phyloP scores from a whole-genome alignment of 1,140 invertebrate species.

The Chironomus striatipennis region DNA sequence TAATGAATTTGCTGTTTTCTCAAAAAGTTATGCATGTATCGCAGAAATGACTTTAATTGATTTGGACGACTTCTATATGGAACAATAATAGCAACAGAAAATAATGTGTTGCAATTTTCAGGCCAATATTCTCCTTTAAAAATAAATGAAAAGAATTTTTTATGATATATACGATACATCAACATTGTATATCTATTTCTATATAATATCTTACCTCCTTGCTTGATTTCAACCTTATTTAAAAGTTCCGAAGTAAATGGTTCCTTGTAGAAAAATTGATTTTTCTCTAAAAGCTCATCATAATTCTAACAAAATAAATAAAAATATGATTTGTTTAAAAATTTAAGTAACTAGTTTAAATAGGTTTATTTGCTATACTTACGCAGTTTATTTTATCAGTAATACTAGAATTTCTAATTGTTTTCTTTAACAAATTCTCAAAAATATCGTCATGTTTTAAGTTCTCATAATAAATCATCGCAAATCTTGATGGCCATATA shows the following conservation, averaged over 20 bases:
- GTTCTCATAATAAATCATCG: slow-evolving; percentile 35
- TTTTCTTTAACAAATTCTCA: slow-evolving; percentile 29
- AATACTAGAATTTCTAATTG: slow-evolving; percentile 31
- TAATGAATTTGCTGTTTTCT: slow-evolving; percentile 73
- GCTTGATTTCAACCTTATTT: slow-evolving; percentile 31
- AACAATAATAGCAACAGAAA: slow-evolving; percentile 77
- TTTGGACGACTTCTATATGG: slow-evolving; percentile 76
- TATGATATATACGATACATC: too few relatives aligned
- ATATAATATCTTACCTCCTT: slow-evolving; percentile 32
- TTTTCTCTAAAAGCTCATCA: slow-evolving; percentile 33
- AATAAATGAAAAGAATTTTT: too few relatives aligned
- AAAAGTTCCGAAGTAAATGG: slow-evolving; percentile 31
- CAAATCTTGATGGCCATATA: slow-evolving; percentile 34
- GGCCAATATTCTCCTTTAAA: slow-evolving; percentile 73
- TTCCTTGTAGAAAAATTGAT: slow-evolving; percentile 32
- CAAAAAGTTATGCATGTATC: slow-evolving; percentile 85
- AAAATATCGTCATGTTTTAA: slow-evolving; percentile 32
- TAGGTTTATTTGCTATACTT: background rate
- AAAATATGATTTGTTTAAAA: slow-evolving; percentile 28
- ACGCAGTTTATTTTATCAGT: background rate
- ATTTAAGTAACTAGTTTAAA: background rate
- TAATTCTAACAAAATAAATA: slow-evolving; percentile 33
- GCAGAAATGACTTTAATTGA: slow-evolving; percentile 73
- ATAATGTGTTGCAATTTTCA: slow-evolving; percentile 58
- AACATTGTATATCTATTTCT: too few relatives aligned